Percentiles rank a stretch among this genome's conserved stretches.
phyloP scores from a whole-genome alignment of 2,888 invertebrate genomes.

The Taphrorychus bicolor region DNA sequence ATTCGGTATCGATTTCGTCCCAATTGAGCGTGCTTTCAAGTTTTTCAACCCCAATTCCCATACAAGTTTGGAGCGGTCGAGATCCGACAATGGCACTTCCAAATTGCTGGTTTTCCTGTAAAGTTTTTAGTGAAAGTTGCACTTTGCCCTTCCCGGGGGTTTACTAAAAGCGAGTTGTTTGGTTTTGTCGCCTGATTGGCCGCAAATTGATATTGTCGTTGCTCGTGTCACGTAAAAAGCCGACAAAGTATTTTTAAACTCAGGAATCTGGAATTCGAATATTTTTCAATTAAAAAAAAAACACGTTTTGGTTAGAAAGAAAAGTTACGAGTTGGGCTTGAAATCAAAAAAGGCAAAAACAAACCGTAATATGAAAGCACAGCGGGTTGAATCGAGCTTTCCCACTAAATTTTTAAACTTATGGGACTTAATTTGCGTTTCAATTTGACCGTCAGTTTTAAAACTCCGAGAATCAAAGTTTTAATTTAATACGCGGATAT shows the following conservation, averaged over 20 bases:
- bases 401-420: slow-evolving; percentile 10
- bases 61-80: slow-evolving; percentile 1
- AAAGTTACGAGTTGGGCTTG: not conserved
- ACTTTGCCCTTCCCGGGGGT: not conserved
- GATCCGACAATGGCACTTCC: slow-evolving; percentile 2
- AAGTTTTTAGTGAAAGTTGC: not conserved
- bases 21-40: not conserved
- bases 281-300: not conserved
- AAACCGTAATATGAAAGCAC: slow-evolving; percentile 10
- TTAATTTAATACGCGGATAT: not conserved
- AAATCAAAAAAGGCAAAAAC: not conserved
- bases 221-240: too few species aligned
- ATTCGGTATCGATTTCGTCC: not conserved
- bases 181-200: not conserved
- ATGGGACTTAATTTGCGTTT: slow-evolving; percentile 18
- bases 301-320: not conserved
- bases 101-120: not conserved
- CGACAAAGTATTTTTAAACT: not conserved
- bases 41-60: not conserved
- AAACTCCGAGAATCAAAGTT: slow-evolving; percentile 1
- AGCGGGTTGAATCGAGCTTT: slow-evolving; percentile 10
- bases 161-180: not conserved
- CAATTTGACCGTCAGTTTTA: slow-evolving; percentile 1
- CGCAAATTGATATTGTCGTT: not conserved
- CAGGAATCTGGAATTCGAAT: not conserved